Conservation (phyloP, 2,888 invertebrate species). For the Vanessa cardui region DNA sequence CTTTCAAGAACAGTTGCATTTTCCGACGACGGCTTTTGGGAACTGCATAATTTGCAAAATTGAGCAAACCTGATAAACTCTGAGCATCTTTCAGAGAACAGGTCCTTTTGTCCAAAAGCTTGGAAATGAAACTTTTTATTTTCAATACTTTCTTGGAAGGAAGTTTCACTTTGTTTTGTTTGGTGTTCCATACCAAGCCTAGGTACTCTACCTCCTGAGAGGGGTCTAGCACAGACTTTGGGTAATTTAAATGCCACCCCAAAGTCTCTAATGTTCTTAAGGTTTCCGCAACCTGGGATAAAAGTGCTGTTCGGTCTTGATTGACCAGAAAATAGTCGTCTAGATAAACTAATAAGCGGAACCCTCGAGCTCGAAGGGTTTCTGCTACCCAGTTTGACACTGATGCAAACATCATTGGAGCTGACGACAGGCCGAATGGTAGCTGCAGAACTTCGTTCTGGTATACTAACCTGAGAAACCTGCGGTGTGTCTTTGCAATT, state of each 20-base stretch:
- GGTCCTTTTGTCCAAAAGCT: no score
- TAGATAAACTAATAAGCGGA: slow-evolving; percentile 36
- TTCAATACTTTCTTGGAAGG: no score
- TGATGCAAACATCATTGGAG: slow-evolving; percentile 25
- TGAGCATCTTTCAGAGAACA: no score
- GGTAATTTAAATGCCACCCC: background rate
- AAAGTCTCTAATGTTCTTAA: background rate
- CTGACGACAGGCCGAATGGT: slow-evolving; percentile 21
- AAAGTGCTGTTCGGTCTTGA: slow-evolving; percentile 22
- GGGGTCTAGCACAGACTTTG: background rate
- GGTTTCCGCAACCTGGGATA: slow-evolving; percentile 21
- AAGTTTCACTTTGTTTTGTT: background rate
- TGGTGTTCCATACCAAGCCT: background rate
- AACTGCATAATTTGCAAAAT: no score
- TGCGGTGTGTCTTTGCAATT: background rate
- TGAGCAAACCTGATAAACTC: no score
- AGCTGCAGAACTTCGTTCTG: no score
- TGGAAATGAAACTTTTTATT: no score
- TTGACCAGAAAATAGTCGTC: slow-evolving; percentile 43
- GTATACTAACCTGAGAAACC: background rate
- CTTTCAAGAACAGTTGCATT: no score
- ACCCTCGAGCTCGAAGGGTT: slow-evolving; percentile 28
- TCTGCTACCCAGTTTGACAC: slow-evolving; percentile 38
- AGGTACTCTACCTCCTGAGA: background rate
- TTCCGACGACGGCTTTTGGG: no score